Evolutionary conservation across 2,113 vertebrate species (phyloP), one percentile per base, ranked within the genome.

Genomic region (Tragelaphus scriptus): DNA sequence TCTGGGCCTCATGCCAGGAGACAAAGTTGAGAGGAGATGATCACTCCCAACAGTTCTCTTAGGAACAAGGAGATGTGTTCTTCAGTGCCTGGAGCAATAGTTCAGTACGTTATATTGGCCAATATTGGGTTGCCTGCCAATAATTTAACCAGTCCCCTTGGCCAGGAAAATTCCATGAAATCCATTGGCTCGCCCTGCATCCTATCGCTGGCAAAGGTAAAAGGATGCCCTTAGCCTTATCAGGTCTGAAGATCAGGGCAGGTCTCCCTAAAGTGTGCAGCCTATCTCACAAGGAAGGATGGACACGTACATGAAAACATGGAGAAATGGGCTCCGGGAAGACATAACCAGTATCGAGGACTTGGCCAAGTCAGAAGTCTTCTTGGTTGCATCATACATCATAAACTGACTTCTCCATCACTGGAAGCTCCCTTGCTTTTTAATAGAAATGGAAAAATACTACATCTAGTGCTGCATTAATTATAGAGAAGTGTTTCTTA

Each of bases 401-500:
- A 53, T n/a, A 7, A 55, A 40, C 63, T 92, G 44, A 53, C 23
- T 79, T 91, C 40, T 53, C n/a, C 32, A 15, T 21, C 5, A 2
- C 63, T 15, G 86, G 59, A 30, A 21, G 40, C 26, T 75, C 13
- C 19, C 7, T 30, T 79, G n/a, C 47, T 96, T 93, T 88, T 91
- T 56, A 40, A 88, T 6, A 93, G 28, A 85, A 85, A 36, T 85
- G 47, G 88, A 95, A 97, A 96, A 97, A 44, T 68, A 56, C 53
- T 44, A 14, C 11, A n/a, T 7, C 5, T 2, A 30, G 30, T 26
- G 25, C 16, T 40, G 10, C 21, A 68, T 71, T 88, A 56, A 88
- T 55, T 85, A 26, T 49, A 71, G 26, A 86, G 40, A 5, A 56
- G 1, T 89, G 40, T 80, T 81, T 56, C 9, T 4, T 3, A 6